Percentiles rank a stretch among this genome's conserved stretches.
Conservation (phyloP, 2,113 vertebrate species). For the Chroicocephalus ridibundus region DNA sequence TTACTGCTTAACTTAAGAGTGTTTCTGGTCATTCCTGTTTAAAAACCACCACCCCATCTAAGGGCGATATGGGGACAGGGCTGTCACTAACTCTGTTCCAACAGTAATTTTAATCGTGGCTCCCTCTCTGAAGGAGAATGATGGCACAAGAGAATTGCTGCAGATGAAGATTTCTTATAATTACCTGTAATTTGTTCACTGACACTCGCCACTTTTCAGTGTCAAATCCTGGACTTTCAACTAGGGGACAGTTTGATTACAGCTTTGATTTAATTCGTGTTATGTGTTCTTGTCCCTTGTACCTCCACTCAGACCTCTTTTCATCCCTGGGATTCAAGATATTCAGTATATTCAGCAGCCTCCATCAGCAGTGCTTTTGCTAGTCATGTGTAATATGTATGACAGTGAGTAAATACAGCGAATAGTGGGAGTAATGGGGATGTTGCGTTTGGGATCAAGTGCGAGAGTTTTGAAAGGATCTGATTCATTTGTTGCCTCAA, state of each 20-base stretch:
- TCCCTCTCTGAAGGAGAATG: not conserved
- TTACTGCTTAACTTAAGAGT: not conserved
- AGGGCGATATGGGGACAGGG: fast-evolving
- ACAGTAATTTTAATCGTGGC: not conserved
- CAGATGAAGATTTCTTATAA: not conserved
- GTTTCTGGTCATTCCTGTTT: not conserved
- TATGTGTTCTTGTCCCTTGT: not conserved
- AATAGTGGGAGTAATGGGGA: not conserved
- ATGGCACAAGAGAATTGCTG: not conserved
- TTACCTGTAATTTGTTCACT: fast-evolving
- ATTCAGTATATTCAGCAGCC: not conserved
- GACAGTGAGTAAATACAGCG: not conserved
- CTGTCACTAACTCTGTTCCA: not conserved
- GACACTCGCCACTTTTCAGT: no score
- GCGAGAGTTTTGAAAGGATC: not conserved
- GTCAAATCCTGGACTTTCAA: not conserved
- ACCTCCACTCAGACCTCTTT: not conserved
- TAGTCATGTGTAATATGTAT: no score
- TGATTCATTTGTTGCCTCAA: not conserved
- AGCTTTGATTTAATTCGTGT: not conserved
- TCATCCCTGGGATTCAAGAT: not conserved
- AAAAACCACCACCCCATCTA: not conserved
- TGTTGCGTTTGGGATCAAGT: not conserved
- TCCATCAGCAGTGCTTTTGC: not conserved
- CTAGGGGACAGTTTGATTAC: not conserved